Evolutionary conservation across 2,888 invertebrate genomes (phyloP).

Genomic region (Yponomeuta evonymella): DNA sequence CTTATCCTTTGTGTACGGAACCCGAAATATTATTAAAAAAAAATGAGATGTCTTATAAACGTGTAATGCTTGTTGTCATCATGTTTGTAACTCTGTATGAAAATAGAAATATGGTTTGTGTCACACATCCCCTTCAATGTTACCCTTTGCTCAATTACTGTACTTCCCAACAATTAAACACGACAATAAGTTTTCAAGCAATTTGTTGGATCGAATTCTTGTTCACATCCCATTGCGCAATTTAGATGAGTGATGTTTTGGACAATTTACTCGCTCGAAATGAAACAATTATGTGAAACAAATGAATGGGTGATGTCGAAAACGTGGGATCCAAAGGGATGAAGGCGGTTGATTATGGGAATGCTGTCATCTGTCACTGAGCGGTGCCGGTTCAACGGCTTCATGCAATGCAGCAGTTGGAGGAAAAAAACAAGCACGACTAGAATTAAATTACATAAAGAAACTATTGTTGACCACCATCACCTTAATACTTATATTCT

Average conservation of each 20-base stretch:
- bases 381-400: slow-evolving; percentile 48
- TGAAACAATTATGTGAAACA: slow-evolving; percentile 60
- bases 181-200: slow-evolving; percentile 27
- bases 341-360: slow-evolving; percentile 56
- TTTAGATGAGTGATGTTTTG: slow-evolving; percentile 26
- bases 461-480: not conserved
- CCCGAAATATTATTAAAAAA: too few species aligned
- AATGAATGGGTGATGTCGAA: slow-evolving; percentile 33
- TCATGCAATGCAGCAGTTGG: slow-evolving; percentile 11
- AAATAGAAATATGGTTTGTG: not conserved
- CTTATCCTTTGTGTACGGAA: too few species aligned
- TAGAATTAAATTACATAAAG: not conserved
- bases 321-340: slow-evolving; percentile 53
- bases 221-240: slow-evolving; percentile 27
- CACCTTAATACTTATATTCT: not conserved
- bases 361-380: slow-evolving; percentile 55
- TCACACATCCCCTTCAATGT: slow-evolving; percentile 13
- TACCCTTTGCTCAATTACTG: slow-evolving; percentile 14
- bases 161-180: slow-evolving; percentile 6
- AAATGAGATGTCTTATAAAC: too few species aligned
- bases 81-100: too few species aligned
- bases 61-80: too few species aligned
- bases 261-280: slow-evolving; percentile 48
- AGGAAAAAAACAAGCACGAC: not conserved
- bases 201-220: slow-evolving; percentile 25